Base-by-base conservation (phyloP, 2,113 vertebrate genomes). In the Anhinga anhinga region DNA sequence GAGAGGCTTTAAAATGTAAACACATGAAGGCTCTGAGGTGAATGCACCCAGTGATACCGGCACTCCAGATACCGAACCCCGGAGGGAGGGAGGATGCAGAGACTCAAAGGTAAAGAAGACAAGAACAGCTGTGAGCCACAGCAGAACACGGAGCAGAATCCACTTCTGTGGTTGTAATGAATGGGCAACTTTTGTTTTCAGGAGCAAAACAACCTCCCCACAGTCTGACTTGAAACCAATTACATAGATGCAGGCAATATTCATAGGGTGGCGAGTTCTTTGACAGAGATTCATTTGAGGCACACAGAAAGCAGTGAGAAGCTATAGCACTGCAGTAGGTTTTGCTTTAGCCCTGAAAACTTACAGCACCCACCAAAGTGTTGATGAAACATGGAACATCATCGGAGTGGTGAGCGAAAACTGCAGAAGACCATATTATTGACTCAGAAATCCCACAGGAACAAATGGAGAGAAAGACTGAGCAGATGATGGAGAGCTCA, bases 41-140 rank as follows among this genome's bases (percentile, higher is more conserved):
- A 73, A 45, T 11, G 59, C 18, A 70, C 29, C 1, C 14, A 55
- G 74, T 2, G 12, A 11, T 30, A 25, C 10, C 3, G 18, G 77
- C 22, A 21, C 16, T 4, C 5, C 4, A 12, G 44, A 22, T 0
- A 2, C 45, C 10, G 63, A 30, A 32, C 62, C 21, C 0, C 1
- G 29, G 13, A 16, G 21, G 16, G 3, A 62, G 19, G 61, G 45
- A 78, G 32, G 45, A 42, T 13, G 50, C 25, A 66, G 59, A 53
- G 49, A 25, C 8, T 77, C 58, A 47, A 8, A 55, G 19, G 22
- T 4, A 36, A 47, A 42, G 49, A 44, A 4, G 29, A 53, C 27
- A n/a, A 63, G 74, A 73, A 44, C 10, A 22, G 38, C 13, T 1
- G 2, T 8, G 13, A 30, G 13, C 49, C 14, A 30, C 42, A 73